A percentile compares a stretch with the other conserved stretches of the same genome.
phyloP scores from a whole-genome alignment of 2,888 invertebrate species.

The Yponomeuta malinellus region DNA sequence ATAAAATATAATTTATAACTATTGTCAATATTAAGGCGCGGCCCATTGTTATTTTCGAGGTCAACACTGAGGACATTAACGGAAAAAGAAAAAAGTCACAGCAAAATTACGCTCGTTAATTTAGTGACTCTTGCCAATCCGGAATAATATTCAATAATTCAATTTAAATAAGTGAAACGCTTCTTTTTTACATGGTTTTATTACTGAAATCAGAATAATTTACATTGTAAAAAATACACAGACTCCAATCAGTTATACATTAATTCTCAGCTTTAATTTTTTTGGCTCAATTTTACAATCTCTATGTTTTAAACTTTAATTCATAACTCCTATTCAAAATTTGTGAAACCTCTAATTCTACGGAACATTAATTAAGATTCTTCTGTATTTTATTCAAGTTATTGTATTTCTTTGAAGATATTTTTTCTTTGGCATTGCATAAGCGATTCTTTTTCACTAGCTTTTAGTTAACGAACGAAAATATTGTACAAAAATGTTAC shows the following conservation, averaged over 20 bases:
- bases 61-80: no score
- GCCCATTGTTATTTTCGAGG: no score
- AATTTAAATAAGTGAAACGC: slow-evolving; percentile 19
- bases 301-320: slow-evolving; percentile 31
- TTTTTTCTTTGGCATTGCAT: slow-evolving; percentile 23
- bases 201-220: slow-evolving; percentile 75
- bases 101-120: no score
- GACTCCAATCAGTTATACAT: slow-evolving; percentile 55
- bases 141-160: neutral
- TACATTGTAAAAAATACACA: slow-evolving; percentile 77
- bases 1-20: no score
- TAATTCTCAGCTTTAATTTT: slow-evolving; percentile 45
- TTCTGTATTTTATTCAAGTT: neutral
- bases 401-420: slow-evolving; percentile 12
- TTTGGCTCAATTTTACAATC: slow-evolving; percentile 58
- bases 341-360: slow-evolving; percentile 15
- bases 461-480: slow-evolving; percentile 25
- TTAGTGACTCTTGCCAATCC: no score
- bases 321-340: slow-evolving; percentile 21
- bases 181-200: slow-evolving; percentile 40
- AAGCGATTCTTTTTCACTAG: slow-evolving; percentile 19
- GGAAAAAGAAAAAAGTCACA: no score
- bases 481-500: slow-evolving; percentile 10
- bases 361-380: slow-evolving; percentile 6
- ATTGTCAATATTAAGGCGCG: no score